Conservation (phyloP, 2,888 invertebrate genomes). For the Oligia fasciuncula region DNA sequence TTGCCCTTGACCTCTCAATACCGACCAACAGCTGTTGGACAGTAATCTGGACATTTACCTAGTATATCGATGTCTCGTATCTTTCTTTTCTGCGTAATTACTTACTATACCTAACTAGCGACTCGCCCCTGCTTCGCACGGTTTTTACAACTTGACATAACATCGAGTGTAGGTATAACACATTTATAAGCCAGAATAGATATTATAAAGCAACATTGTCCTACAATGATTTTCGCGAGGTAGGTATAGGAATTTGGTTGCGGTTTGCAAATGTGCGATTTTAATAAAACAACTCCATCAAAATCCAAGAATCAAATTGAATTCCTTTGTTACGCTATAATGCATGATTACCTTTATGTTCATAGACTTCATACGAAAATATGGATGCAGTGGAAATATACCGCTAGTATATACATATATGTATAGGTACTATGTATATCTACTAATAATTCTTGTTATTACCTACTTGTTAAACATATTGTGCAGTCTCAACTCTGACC, state of each 20-base stretch:
- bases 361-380: constrained; percentile 3
- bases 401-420: not conserved
- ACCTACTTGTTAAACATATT: constrained; percentile 25
- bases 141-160: not conserved
- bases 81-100: not conserved
- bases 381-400: constrained; percentile 32
- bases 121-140: not conserved
- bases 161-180: not conserved
- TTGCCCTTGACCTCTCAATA: constrained; percentile 43
- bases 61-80: not conserved
- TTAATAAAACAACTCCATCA: not conserved
- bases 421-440: not conserved
- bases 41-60: constrained; percentile 23
- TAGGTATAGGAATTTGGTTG: not conserved
- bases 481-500: constrained; percentile 45
- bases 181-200: not conserved
- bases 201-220: no score
- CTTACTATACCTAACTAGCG: not conserved
- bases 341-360: constrained; percentile 17
- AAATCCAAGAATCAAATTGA: not conserved
- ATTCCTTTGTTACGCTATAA: not conserved
- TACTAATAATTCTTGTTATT: constrained; percentile 28
- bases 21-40: constrained; percentile 33
- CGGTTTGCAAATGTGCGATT: not conserved
- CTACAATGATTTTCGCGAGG: not conserved